Conservation (phyloP, 2,797 vertebrate genomes). For the Dromococcyx pavoninus region DNA sequence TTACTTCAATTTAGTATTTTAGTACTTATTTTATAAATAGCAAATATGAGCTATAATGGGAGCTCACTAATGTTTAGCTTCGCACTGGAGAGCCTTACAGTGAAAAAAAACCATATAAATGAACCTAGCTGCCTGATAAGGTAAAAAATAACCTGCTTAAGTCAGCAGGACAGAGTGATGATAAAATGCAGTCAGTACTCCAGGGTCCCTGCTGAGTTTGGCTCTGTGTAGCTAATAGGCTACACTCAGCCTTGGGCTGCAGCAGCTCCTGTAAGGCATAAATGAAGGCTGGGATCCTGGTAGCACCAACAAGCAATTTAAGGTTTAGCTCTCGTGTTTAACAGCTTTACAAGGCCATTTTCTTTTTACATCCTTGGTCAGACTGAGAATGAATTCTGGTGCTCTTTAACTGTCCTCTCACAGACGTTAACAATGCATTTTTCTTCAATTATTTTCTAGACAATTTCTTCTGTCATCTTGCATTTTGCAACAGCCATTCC, state of each 20-base stretch:
- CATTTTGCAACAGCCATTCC: background rate
- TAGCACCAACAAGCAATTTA: background rate
- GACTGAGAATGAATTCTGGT: background rate
- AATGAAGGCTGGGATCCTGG: background rate
- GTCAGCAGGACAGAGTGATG: constrained; percentile 27
- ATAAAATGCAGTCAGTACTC: background rate
- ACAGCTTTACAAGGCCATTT: background rate
- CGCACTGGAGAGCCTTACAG: background rate
- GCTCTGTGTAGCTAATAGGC: background rate
- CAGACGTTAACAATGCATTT: background rate
- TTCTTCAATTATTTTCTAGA: background rate
- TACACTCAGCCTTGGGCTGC: background rate
- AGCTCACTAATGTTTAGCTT: background rate
- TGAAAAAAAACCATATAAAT: background rate
- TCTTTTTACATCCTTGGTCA: background rate
- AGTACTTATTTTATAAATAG: background rate
- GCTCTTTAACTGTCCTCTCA: background rate
- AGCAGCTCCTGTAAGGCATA: background rate
- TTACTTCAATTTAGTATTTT: background rate
- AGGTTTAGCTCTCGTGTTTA: background rate
- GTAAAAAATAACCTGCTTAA: background rate
- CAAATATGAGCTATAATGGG: background rate
- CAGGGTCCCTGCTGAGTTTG: background rate
- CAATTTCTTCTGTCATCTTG: background rate
- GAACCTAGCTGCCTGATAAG: background rate